Conservation (phyloP, 2,113 vertebrate genomes). For the Probosciger aterrimus region DNA sequence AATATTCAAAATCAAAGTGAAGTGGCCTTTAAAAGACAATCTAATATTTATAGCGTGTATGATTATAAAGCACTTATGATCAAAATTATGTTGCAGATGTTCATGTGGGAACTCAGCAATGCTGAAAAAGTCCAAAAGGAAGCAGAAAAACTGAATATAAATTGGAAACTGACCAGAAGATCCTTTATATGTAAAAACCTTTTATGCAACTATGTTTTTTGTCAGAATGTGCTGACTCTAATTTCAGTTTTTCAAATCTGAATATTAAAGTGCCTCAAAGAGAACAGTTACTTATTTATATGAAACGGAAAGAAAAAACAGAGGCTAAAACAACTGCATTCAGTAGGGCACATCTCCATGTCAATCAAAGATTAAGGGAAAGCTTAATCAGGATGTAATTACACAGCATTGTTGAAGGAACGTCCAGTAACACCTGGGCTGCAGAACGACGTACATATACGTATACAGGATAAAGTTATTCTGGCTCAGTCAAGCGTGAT, state of each 20-base stretch:
- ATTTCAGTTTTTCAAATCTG: constrained; percentile 46
- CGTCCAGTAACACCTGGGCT: background rate
- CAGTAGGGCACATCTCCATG: background rate
- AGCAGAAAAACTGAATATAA: constrained; percentile 51
- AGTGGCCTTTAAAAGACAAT: constrained; percentile 50
- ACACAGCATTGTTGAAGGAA: background rate
- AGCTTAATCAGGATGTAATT: background rate
- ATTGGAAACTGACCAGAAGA: constrained; percentile 54
- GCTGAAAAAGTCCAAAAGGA: constrained; percentile 37
- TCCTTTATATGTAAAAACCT: constrained; percentile 51
- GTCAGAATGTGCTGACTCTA: constrained; percentile 45
- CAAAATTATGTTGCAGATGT: constrained; percentile 47
- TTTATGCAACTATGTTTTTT: constrained; percentile 23
- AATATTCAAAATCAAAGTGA: constrained; percentile 50
- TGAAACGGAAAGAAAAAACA: background rate
- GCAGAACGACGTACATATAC: background rate
- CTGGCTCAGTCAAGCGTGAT: background rate
- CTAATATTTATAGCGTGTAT: constrained; percentile 42
- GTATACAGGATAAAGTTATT: background rate
- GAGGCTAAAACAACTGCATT: background rate
- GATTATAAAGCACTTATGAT: constrained; percentile 46
- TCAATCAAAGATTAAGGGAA: background rate
- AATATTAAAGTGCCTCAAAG: constrained; percentile 41
- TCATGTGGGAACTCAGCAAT: constrained; percentile 37
- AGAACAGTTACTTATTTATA: constrained; percentile 48